Evolutionary conservation across 23 tunicate species (phyloP).

Genomic region (Botrylloides violaceus): DNA sequence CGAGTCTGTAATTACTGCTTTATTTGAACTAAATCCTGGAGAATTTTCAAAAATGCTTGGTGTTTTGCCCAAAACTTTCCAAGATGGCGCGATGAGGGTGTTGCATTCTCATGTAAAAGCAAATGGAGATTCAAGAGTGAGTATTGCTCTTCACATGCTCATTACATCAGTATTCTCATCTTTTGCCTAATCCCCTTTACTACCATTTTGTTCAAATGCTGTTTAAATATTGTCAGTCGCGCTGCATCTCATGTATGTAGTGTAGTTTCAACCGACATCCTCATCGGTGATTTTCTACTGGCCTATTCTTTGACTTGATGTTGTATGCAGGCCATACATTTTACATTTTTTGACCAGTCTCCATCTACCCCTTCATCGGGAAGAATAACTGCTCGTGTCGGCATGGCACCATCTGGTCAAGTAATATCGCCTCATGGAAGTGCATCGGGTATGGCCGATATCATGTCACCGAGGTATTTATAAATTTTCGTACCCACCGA

Average conservation of each 20-base stretch:
- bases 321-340: too few relatives aligned
- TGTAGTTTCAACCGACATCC: too few relatives aligned
- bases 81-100: slow-evolving; percentile 93
- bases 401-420: slow-evolving; percentile 46
- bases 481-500: background rate
- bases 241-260: too few relatives aligned
- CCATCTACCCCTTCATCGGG: slow-evolving; percentile 25
- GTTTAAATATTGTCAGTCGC: too few relatives aligned
- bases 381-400: slow-evolving; percentile 57
- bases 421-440: slow-evolving; percentile 67
- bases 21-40: slow-evolving; percentile 73
- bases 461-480: slow-evolving; percentile 25
- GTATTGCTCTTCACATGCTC: too few relatives aligned
- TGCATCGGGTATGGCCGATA: slow-evolving; percentile 44
- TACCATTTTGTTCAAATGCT: too few relatives aligned
- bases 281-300: too few relatives aligned
- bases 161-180: too few relatives aligned
- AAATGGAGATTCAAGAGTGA: slow-evolving; percentile 12
- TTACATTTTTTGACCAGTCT: too few relatives aligned
- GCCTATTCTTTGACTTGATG: too few relatives aligned
- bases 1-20: slow-evolving; percentile 50
- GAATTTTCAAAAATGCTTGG: slow-evolving; percentile 67
- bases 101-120: slow-evolving; percentile 43
- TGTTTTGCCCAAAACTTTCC: slow-evolving; percentile 80
- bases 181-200: too few relatives aligned